Percentiles rank a stretch among this genome's conserved stretches.
Conservation (phyloP, 2,888 invertebrate genomes). For the Athalia cordata region DNA sequence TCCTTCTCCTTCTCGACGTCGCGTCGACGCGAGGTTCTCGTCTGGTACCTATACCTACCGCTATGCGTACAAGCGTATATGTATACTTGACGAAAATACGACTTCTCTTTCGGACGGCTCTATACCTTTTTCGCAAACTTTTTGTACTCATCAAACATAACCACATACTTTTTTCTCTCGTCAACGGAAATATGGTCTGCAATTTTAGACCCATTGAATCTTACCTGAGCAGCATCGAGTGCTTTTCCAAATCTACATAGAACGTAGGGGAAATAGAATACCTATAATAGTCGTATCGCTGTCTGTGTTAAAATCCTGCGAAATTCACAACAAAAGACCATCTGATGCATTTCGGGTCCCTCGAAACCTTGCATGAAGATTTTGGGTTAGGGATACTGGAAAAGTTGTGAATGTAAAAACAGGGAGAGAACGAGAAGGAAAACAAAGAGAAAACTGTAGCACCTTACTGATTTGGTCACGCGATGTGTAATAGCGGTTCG, state of each 20-base stretch:
- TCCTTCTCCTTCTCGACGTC: background rate
- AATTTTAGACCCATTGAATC: slow-evolving; percentile 6
- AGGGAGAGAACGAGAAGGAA: no score
- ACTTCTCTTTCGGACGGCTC: slow-evolving; percentile 6
- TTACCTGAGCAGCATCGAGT: background rate
- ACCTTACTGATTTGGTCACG: no score
- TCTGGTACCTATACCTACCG: slow-evolving; percentile 18
- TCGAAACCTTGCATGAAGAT: no score
- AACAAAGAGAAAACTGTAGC: no score
- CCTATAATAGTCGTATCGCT: no score
- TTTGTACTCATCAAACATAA: background rate
- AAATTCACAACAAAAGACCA: no score
- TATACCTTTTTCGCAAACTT: background rate
- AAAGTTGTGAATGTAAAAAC: no score
- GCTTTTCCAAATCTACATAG: background rate
- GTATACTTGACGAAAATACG: slow-evolving; percentile 31
- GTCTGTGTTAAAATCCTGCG: no score
- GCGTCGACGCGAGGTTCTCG: slow-evolving; percentile 1
- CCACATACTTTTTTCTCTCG: background rate
- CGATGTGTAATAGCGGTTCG: no score
- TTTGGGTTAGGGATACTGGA: no score
- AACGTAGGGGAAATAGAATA: no score
- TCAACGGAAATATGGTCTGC: background rate
- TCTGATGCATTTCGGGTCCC: no score
- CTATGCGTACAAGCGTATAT: background rate